Percentiles rank a stretch among this genome's conserved stretches.
Evolutionary conservation across 2,797 vertebrate genomes (phyloP).

Genomic region (Spondyliosoma cantharus): DNA sequence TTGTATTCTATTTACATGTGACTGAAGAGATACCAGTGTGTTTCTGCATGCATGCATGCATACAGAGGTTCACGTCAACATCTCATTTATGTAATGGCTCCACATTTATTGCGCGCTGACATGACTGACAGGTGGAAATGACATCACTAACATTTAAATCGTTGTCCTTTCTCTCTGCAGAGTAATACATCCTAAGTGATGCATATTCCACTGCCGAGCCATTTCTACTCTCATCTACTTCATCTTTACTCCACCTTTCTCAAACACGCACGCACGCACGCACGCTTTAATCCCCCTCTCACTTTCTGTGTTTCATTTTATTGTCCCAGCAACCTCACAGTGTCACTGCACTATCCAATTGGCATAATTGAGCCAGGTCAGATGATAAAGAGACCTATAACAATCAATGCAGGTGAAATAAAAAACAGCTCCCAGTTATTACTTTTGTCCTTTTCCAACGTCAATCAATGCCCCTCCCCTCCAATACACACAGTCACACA

Average conservation of each 20-base stretch:
- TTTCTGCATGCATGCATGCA: constrained; percentile 49
- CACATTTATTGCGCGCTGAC: constrained; percentile 74
- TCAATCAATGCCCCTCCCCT: constrained; percentile 58
- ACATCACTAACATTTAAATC: constrained; percentile 82
- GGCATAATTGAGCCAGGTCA: constrained; percentile 84
- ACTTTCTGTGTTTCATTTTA: constrained; percentile 67
- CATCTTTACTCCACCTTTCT: constrained; percentile 62
- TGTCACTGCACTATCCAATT: constrained; percentile 78
- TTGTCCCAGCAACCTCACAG: constrained; percentile 65
- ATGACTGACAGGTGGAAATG: constrained; percentile 82
- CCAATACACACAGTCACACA: constrained; percentile 15
- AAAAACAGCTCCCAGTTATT: constrained; percentile 85
- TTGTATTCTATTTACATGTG: constrained; percentile 64
- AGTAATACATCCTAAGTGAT: constrained; percentile 76
- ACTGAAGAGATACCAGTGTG: constrained; percentile 27
- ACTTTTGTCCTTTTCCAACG: constrained; percentile 76
- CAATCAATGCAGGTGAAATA: constrained; percentile 85
- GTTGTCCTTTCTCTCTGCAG: constrained; percentile 70
- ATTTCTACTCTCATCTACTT: constrained; percentile 62
- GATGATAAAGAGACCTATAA: constrained; percentile 81
- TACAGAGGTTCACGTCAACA: constrained; percentile 74
- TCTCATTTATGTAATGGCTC: constrained; percentile 85
- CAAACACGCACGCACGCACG: constrained; percentile 28
- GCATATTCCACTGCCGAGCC: constrained; percentile 69
- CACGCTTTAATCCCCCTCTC: constrained; percentile 35